Evolutionary conservation across 2,113 vertebrate genomes (phyloP).

Genomic region (Candoia aspera): DNA sequence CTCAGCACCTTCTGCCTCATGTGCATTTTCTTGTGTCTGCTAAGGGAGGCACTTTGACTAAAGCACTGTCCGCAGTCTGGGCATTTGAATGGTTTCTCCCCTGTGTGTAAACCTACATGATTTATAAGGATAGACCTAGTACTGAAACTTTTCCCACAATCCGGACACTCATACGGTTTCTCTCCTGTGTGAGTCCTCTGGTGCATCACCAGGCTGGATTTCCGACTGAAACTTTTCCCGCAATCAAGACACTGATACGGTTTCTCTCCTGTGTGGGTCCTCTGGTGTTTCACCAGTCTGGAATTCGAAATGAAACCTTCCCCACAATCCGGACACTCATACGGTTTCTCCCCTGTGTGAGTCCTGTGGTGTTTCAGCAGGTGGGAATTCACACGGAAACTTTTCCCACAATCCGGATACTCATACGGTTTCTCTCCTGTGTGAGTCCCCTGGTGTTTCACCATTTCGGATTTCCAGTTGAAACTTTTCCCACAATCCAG

Average conservation of each 20-base stretch:
- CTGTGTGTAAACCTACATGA: neutral
- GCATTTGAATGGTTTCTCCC: neutral
- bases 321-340: no score
- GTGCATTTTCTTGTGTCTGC: neutral
- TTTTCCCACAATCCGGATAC: no score
- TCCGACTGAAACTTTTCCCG: neutral
- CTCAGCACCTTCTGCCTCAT: neutral
- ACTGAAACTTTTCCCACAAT: neutral
- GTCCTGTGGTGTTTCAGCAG: no score
- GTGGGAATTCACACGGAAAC: no score
- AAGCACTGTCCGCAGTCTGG: neutral
- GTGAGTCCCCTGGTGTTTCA: neutral
- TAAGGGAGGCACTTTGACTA: neutral
- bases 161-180: neutral
- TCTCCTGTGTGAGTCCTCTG: neutral
- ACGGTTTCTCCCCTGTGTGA: no score
- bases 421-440: neutral
- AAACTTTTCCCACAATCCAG: no score
- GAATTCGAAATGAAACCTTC: neutral
- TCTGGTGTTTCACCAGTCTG: neutral
- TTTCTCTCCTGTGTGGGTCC: neutral
- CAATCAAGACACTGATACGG: neutral
- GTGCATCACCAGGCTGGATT: neutral
- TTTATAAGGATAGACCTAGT: no score
- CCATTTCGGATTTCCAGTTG: no score